Conservation (phyloP, 1,140 invertebrate genomes). For the Capitella teleta region DNA sequence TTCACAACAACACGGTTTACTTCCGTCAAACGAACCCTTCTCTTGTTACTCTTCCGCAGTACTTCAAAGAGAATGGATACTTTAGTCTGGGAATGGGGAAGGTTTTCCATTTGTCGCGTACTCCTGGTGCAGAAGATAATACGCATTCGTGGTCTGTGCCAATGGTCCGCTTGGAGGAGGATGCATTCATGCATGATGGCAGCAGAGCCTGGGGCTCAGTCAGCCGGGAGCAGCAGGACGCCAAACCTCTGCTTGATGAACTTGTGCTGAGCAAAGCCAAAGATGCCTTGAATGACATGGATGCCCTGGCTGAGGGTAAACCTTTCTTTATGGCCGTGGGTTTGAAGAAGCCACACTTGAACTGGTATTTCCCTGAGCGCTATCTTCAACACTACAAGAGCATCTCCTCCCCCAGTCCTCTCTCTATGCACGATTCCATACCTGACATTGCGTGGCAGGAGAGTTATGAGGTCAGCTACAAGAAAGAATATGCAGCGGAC, state of each 20-base stretch:
- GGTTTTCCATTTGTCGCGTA: constrained; percentile 18
- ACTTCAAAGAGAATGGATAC: constrained; percentile 14
- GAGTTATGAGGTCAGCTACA: too few species aligned
- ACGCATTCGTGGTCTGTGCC: constrained; percentile 5
- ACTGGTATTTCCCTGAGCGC: constrained; percentile 14
- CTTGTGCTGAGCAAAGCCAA: constrained; percentile 4
- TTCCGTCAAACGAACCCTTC: constrained; percentile 5
- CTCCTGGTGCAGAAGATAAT: constrained; percentile 7
- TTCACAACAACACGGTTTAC: constrained; percentile 8
- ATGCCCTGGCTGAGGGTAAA: not conserved
- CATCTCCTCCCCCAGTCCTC: constrained; percentile 7
- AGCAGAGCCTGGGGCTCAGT: not conserved
- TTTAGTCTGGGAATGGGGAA: constrained; percentile 11
- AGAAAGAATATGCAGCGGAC: constrained; percentile 10
- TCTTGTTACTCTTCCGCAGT: constrained; percentile 12
- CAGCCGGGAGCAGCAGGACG: not conserved
- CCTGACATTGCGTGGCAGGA: too few species aligned
- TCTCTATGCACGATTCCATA: constrained; percentile 8
- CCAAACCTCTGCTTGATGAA: constrained; percentile 3
- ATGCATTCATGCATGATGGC: too few species aligned
- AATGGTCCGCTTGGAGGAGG: not conserved
- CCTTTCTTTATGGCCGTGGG: constrained; percentile 19
- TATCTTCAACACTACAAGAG: constrained; percentile 9
- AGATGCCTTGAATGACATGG: not conserved
- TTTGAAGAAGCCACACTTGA: constrained; percentile 19